Percentiles rank a stretch among this genome's conserved stretches.
These are phyloP conservation scores for Ooceraea biroi DNA, from an alignment of 1,140 invertebrate genomes.

Conservation along the genomic window DNA sequence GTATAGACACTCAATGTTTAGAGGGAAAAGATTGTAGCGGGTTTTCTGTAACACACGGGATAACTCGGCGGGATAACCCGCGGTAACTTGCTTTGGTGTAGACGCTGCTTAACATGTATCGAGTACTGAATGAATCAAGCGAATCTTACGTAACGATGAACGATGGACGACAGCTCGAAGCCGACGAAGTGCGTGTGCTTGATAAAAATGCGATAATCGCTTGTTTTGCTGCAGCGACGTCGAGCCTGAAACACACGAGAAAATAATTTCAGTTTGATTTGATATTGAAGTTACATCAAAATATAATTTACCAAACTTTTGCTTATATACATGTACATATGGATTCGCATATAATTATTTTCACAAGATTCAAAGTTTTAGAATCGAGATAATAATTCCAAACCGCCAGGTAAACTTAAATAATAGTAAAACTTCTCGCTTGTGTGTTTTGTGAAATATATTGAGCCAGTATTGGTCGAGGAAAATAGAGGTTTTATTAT, in stretches of 20 bases:
- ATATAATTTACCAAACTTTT: background rate
- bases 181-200: constrained; percentile 47
- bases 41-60: too few relatives aligned
- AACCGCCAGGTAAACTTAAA: too few relatives aligned
- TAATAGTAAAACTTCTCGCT: too few relatives aligned
- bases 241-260: constrained; percentile 1
- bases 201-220: background rate
- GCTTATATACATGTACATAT: too few relatives aligned
- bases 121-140: constrained; percentile 50
- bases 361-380: background rate
- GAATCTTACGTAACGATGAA: constrained; percentile 61
- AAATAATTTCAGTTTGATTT: background rate
- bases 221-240: background rate
- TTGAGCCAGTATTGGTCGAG: too few relatives aligned
- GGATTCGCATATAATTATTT: background rate
- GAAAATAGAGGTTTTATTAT: too few relatives aligned
- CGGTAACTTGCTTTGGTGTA: too few relatives aligned
- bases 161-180: constrained; percentile 54
- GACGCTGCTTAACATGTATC: constrained; percentile 18
- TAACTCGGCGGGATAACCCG: too few relatives aligned
- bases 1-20: too few relatives aligned
- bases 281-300: background rate
- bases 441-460: too few relatives aligned
- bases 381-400: too few relatives aligned
- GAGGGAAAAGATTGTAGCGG: too few relatives aligned